Evolutionary conservation across 2,888 invertebrate species (phyloP), one percentile per base, ranked within the genome.

Genomic region (Drosophila parthenogenetica): DNA sequence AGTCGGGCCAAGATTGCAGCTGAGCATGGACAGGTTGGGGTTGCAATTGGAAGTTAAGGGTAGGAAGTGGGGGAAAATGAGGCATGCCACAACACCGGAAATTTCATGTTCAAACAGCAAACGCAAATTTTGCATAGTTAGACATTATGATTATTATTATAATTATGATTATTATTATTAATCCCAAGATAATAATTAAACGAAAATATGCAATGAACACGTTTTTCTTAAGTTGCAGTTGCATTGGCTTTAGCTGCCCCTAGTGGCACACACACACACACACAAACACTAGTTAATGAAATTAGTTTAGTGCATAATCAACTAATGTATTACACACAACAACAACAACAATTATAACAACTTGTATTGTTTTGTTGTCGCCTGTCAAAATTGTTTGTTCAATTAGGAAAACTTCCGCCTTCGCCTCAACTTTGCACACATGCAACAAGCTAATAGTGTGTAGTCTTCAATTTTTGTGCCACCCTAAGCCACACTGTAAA

Each of bases 271-370:
- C 50, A 37, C 35, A 37, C 13, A 49, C 5, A 17, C 14, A 25
- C 5, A 7, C 7, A 40, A 22, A 19, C 19, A 22, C 39, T 65
- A 64, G 50, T 45, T 65, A 53, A 48, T 68, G 61, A 50, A 55
- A 75, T 81, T 64, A 75, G 67, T 68, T 76, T 73, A 76, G 78
- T 81, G 83, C 76, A 72, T 78, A 80, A 78, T 78, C 76, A 81
- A 73, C 72, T 78, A 73, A 61, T 73, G 67, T 73, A 53, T 55
- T 58, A 61, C 75, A 68, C 65, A 79, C 49, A 76, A 11, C 40
- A 60, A 19, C 22, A 58, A 54, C 43, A 59, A 35, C 14, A 46
- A 65, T 13, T 13, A 35, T 13, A 35, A 5, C 13, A 49, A 49
- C 35, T 48, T 16, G 25, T 16, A 42, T 19, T 37, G 19, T 50